phyloP scores from a whole-genome alignment of 37 sponge, comb jelly and placozoan species.

The Ianthella basta region DNA sequence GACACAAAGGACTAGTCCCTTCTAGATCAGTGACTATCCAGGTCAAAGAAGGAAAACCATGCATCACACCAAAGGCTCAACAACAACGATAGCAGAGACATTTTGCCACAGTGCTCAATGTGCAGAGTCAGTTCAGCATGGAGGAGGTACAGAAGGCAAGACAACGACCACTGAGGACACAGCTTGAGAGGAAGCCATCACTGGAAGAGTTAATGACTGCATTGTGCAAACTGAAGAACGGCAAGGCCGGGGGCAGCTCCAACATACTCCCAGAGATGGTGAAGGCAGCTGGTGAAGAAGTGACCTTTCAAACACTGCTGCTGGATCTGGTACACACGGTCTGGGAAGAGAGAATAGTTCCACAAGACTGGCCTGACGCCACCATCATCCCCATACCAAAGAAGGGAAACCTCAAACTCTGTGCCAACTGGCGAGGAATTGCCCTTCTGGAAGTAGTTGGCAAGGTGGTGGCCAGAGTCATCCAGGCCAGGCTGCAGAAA shows the following conservation, averaged over 20 bases:
- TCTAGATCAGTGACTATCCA: neutral
- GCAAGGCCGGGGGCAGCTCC: conserved; percentile 14
- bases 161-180: conserved; percentile 20
- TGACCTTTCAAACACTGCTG: conserved; percentile 9
- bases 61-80: conserved; percentile 15
- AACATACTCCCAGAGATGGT: conserved; percentile 16
- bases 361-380: conserved; percentile 20
- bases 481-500: no score
- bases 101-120: conserved; percentile 12
- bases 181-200: conserved; percentile 9
- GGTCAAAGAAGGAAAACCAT: conserved; percentile 30
- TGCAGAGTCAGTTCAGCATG: conserved; percentile 27
- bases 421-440: conserved; percentile 5
- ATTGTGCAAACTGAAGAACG: conserved; percentile 11
- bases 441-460: no score
- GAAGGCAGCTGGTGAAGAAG: conserved; percentile 4
- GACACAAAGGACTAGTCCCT: conserved; percentile 41
- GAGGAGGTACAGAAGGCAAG: conserved; percentile 17
- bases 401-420: conserved; percentile 33
- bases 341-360: conserved; percentile 4
- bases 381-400: conserved; percentile 11
- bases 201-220: neutral
- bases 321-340: conserved; percentile 24
- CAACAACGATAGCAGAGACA: conserved; percentile 31
- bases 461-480: no score